Evolutionary conservation across 2,888 invertebrate genomes (phyloP).

Genomic region (Ctena decussata): DNA sequence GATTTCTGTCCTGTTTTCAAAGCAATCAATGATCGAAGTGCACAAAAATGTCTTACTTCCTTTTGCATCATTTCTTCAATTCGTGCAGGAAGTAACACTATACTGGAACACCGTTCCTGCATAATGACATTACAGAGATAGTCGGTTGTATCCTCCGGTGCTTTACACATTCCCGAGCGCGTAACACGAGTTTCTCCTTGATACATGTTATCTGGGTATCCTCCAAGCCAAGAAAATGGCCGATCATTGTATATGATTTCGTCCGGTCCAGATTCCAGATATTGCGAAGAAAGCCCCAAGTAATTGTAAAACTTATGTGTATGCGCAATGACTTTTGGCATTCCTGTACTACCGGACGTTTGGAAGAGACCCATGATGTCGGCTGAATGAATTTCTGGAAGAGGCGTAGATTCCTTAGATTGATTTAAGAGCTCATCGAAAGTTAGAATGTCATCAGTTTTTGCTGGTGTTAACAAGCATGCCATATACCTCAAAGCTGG

Average conservation of each 20-base stretch:
- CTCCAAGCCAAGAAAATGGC: slow-evolving; percentile 26
- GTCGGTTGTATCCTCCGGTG: background rate
- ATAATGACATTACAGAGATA: background rate
- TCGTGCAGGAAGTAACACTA: background rate
- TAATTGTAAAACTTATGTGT: background rate
- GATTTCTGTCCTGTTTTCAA: too few relatives aligned
- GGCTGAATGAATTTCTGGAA: background rate
- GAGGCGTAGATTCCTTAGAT: background rate
- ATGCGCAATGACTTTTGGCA: background rate
- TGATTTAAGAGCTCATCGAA: background rate
- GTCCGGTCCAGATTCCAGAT: background rate
- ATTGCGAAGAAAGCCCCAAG: background rate
- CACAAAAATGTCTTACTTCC: too few relatives aligned
- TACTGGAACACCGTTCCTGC: background rate
- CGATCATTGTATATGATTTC: background rate
- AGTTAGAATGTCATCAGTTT: background rate
- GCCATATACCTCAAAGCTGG: background rate
- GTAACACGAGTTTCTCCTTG: slow-evolving; percentile 20
- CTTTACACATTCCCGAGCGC: background rate
- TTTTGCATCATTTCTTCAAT: background rate
- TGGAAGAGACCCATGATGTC: background rate
- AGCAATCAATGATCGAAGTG: too few relatives aligned
- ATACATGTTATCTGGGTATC: background rate
- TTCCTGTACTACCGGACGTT: background rate
- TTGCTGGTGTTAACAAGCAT: background rate